phyloP scores from a whole-genome alignment of 2,888 invertebrate genomes.

The Luperina testacea region DNA sequence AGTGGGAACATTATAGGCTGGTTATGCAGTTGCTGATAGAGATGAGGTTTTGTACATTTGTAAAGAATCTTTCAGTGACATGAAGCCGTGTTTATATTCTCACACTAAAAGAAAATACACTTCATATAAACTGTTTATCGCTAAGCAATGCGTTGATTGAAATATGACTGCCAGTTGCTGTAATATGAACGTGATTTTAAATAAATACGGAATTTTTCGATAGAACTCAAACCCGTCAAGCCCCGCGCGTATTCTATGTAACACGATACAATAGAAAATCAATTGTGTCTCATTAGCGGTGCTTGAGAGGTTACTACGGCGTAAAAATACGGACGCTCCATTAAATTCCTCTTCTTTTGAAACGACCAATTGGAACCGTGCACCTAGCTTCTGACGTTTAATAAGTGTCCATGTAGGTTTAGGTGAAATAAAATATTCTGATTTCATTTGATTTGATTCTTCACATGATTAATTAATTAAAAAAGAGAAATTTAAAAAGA shows the following conservation, averaged over 20 bases:
- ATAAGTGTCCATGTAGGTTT: too few species aligned
- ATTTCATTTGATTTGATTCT: too few species aligned
- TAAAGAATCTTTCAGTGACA: constrained; percentile 14
- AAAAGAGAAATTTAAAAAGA: background rate
- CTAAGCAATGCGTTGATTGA: constrained; percentile 13
- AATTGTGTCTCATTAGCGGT: too few species aligned
- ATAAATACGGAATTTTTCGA: background rate
- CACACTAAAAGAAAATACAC: constrained; percentile 26
- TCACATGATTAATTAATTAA: background rate
- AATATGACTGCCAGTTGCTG: constrained; percentile 16
- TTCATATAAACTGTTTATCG: constrained; percentile 10
- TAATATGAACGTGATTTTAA: constrained; percentile 1
- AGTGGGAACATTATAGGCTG: background rate
- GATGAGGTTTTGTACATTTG: background rate
- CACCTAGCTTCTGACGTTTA: too few species aligned
- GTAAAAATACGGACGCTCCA: too few species aligned
- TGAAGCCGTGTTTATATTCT: constrained; percentile 28
- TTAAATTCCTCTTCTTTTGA: too few species aligned
- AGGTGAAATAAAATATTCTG: too few species aligned
- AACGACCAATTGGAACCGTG: too few species aligned
- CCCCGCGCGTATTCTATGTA: too few species aligned
- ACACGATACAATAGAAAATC: too few species aligned
- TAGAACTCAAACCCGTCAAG: too few species aligned
- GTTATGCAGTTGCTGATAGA: background rate
- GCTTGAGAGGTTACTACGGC: too few species aligned